Evolutionary conservation across 2,113 vertebrate species (phyloP), one percentile per base, ranked within the genome.

Genomic region (Pelmatolapia mariae): DNA sequence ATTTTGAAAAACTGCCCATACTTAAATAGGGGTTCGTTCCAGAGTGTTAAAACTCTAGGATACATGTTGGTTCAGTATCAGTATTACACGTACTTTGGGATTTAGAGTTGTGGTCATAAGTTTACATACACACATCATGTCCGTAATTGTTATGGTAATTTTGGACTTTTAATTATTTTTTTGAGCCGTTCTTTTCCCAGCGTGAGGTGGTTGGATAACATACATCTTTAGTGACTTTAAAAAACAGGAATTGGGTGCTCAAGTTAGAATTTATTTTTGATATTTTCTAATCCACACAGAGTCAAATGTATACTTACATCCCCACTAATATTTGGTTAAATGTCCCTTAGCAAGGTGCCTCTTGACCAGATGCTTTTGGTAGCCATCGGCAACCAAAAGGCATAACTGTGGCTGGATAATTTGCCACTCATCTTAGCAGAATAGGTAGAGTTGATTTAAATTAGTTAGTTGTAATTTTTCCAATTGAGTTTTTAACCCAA

Each of bases 21-120:
- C 13, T 73, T 73, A 26, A 26, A 24, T 24, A 16, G 66, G 0
- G 5, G 66, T 45, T 3, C 0, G 8, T 24, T 24, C 5, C 22
- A 45, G 45, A 10, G 22, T 73, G 13, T 73, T 43, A 43, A 43
- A 43, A 26, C 8, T 63, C 31, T 63, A 45, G 36, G 33, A 43
- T 40, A 40, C 36, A 40, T 71, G 12, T 71, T 71, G 12, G n/a
- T 40, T 71, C 33, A 6, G 5, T 45, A 45, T 26, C 22, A 73
- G 66, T 71, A 45, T 71, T 24, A 43, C n/a, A 24, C 5, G 7
- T 43, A 71, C 33, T 24, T 43, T 43, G 38, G 66, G 66, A 71
- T 71, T 26, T 71, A 38, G 19, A 22, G 4, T 0, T 66, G 33
- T 66, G 61, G 19, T 66, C 33, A 66, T n/a, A 66, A 66, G 33